Evolutionary conservation across 2,113 vertebrate species (phyloP).

Genomic region (Stegostoma tigrinum): DNA sequence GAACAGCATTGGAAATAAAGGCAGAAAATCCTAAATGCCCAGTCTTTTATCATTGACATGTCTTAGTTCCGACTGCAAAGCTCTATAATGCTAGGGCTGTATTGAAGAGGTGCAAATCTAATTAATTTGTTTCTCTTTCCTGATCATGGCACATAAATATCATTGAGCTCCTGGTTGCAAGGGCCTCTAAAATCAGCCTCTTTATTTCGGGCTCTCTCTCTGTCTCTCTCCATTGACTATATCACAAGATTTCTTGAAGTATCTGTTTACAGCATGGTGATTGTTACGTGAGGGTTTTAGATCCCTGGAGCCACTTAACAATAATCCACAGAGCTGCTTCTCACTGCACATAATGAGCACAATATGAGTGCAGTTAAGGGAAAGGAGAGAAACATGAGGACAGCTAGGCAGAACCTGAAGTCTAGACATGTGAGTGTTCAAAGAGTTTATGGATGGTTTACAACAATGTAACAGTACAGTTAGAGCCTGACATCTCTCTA

Average conservation of each 20-base stretch:
- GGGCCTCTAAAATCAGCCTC: neutral
- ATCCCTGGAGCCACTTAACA: neutral
- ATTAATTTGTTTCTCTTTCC: neutral
- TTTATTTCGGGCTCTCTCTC: neutral
- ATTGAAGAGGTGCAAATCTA: neutral
- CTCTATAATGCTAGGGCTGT: neutral
- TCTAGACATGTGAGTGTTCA: too few relatives aligned
- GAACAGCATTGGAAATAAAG: neutral
- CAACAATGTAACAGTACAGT: too few relatives aligned
- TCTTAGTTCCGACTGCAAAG: neutral
- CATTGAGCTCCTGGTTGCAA: neutral
- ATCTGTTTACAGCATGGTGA: neutral
- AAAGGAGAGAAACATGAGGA: too few relatives aligned
- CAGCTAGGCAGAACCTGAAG: too few relatives aligned
- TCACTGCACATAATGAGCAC: neutral
- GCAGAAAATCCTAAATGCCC: neutral
- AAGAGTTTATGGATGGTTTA: too few relatives aligned
- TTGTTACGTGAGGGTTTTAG: too few relatives aligned
- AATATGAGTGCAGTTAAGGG: too few relatives aligned
- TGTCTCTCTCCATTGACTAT: neutral
- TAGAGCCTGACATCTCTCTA: too few relatives aligned
- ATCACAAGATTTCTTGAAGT: neutral
- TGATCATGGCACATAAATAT: neutral
- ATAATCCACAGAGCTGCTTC: neutral
- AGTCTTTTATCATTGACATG: neutral